Evolutionary conservation across 2,113 vertebrate species (phyloP), one percentile per base, ranked within the genome.

Genomic region (Crotophaga sulcirostris): DNA sequence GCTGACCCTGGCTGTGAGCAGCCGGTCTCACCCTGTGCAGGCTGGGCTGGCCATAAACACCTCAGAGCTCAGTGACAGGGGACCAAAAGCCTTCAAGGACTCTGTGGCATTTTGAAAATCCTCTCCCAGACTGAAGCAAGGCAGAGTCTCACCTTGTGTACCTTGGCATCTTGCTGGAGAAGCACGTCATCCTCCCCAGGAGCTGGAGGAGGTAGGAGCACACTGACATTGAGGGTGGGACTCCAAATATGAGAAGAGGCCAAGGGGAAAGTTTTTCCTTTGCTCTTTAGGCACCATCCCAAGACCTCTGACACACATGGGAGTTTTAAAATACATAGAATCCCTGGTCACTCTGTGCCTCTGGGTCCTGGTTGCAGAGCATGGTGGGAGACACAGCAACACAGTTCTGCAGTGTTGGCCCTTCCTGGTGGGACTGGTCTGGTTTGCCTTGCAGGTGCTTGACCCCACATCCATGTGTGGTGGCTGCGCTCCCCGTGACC

Each of bases 331-430:
- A 74, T 14, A 68, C n/a, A 34, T 4, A 7, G 18, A 38, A 2
- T 3, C 34, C 7, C 40, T 42, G 20, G 55, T 29, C 40, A 23
- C 12, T 16, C 20, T 0, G 0, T 20, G 49, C 29, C 58, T 34
- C 47, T 20, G 73, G 15, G 20, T 82, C 42, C 42, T 12, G 62
- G 52, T 4, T 40, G 81, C 69, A 23, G 44, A 58, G 31, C 1
- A 2, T 1, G 3, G 40, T 44, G 54, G 62, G 72, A 68, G 40
- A 4, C 6, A 0, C 16, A 63, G 62, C 42, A 9, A 18, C 1
- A 3, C 0, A 8, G 31, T 29, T 42, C 60, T 21, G 75, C 44
- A 38, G 34, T 0, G 0, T 12, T 47, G 3, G 0, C 26, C 38
- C 60, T 12, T 21, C 40, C 81, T 11, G 29, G 13, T 29, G 70